phyloP scores from a whole-genome alignment of 37 sponge, comb jelly and placozoan species.

The Spongilla lacustris region DNA sequence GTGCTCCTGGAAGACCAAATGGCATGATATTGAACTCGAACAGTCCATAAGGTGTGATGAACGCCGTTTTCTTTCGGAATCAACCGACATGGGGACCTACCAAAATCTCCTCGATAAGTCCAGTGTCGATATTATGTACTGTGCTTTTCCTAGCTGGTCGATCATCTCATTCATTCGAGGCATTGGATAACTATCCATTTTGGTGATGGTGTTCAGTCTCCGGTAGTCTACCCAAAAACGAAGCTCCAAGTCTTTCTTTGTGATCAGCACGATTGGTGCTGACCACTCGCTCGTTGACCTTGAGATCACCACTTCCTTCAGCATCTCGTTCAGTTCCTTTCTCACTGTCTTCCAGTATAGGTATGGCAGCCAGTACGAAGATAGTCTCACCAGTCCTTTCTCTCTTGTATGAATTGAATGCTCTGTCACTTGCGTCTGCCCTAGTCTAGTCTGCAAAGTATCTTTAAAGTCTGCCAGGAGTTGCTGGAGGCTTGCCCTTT shows the following conservation, averaged over 20 bases:
- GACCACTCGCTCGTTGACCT: conserved; percentile 52
- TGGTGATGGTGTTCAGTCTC: conserved; percentile 50
- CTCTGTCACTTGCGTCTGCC: background rate
- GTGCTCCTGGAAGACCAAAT: conserved; percentile 74
- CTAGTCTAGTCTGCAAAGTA: background rate
- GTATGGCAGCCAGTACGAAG: conserved; percentile 30
- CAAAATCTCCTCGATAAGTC: conserved; percentile 72
- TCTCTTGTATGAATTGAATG: background rate
- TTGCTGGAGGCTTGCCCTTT: background rate
- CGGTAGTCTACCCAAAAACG: conserved; percentile 73
- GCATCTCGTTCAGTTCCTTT: conserved; percentile 38
- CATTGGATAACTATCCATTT: conserved; percentile 63
- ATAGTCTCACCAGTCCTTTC: background rate
- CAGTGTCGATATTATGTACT: conserved; percentile 45
- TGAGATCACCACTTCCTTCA: conserved; percentile 35
- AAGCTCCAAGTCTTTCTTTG: conserved; percentile 50
- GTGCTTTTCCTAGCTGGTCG: conserved; percentile 44
- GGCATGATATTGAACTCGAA: conserved; percentile 78
- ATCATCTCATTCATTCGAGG: conserved; percentile 67
- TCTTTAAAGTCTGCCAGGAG: background rate
- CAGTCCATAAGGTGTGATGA: conserved; percentile 59
- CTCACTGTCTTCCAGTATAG: conserved; percentile 19
- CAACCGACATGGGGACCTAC: conserved; percentile 54
- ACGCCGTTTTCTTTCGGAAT: conserved; percentile 59
- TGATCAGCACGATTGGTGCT: conserved; percentile 45